Base-by-base conservation (phyloP, 2,113 vertebrate genomes). In the Chionomys nivalis region DNA sequence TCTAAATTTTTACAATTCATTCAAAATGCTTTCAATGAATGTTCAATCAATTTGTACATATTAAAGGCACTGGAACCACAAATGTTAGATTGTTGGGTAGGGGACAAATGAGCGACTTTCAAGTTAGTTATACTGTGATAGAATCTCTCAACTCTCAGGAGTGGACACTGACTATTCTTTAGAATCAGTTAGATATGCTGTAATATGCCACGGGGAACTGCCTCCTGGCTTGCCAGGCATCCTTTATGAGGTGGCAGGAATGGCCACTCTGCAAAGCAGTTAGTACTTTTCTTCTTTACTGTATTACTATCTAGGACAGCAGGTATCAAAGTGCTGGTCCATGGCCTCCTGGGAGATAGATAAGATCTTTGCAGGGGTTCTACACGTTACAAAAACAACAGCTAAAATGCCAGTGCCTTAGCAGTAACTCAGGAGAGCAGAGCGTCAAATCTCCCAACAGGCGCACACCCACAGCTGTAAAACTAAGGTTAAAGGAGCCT, bases 61-160 rank as follows among this genome's bases (percentile, higher is more conserved):
- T 63, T 78, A 61, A 39, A 87, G 42, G 73, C 36, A 91, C 31
- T 28, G 12, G 11, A 92, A 91, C 65, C 2, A 72, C 73, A 93
- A 75, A 63, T 63, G 31, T 66, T 87, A 91, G 44, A 65, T 61
- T 36, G 91, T 55, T 26, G 31, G 82, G 78, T 14, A 95, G 85
- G 58, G 70, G 36, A 75, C 73, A 72, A 3, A 78, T 3, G n/a
- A 28, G 49, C 0, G 79, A 92, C 86, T 96, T 93, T 90, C 36
- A 95, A 70, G n/a, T 93, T 81, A 93, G 6, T 70, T 91, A 23
- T 92, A n/a, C 28, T 91, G 49, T 90, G 42, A 86, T 0, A 49
- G 19, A 90, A 76, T 94, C 93, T 52, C 23, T 79, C 17, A 47
- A 66, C 81, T 81, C n/a, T 92, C 49, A 82, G 13, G 26, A 58